Evolutionary conservation across 2,113 vertebrate genomes (phyloP), one percentile per base, ranked within the genome.

Genomic region (Elanoides forficatus): DNA sequence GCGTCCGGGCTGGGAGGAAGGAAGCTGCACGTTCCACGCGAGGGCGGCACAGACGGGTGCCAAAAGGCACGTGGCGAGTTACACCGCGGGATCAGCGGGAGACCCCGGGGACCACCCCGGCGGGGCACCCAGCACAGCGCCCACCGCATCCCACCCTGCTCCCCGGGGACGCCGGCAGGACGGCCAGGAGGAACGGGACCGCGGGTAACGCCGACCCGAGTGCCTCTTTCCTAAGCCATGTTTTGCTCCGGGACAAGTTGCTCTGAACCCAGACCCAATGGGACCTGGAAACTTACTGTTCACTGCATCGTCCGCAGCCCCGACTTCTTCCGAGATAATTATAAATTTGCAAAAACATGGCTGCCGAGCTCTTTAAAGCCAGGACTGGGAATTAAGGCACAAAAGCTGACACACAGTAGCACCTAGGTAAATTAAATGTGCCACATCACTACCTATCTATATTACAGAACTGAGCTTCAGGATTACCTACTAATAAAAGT

Each of bases 401-500:
- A 81, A 84, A 79, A 68, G 88, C 83, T 58, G 95, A 92, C 91
- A 91, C 73, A 81, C 13, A 72, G 94, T 66, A 94, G 86, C 78
- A 94, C 86, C 65, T 47, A 45, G 83, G 88, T 89, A 95, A 97
- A 96, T 95, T 75, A 94, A 91, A 95, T 40, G 76, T 83, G 86
- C 95, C 96, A 89, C 88, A 87, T 89, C 95, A 38, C 89, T 89
- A 95, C 94, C 94, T 89, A 55, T 38, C 84, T 88, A 60, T 95
- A 95, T 95, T 76, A 95, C 91, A 95, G 93, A 75, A 17, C 86
- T 84, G 88, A 95, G 94, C 95, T 92, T 55, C 88, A 95, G 96
- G 96, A 97, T 97, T 95, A 95, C 83, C 89, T 47, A 4, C 91
- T 95, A 96, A 97, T 97, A 97, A 96, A 96, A 95, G 86, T 34